Conservation (phyloP, 1,140 invertebrate species). For the Hylyphantes graminicola region DNA sequence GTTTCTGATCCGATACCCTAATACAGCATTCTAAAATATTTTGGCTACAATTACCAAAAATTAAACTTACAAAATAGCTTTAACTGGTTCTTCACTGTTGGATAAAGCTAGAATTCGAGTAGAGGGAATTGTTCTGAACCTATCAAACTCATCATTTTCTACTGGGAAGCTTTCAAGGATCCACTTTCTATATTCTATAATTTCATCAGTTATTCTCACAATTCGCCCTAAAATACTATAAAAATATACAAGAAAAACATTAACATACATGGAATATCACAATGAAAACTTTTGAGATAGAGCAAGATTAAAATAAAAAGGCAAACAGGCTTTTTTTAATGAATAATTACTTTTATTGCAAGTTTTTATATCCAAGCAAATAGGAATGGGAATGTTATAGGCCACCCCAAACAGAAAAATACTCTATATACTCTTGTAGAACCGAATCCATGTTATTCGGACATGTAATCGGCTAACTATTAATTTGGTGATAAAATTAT, state of each 20-base stretch:
- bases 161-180: conserved; percentile 66
- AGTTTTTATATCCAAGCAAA: too few species aligned
- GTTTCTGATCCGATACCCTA: too few species aligned
- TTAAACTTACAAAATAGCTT: conserved; percentile 27
- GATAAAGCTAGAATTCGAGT: not conserved
- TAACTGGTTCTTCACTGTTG: conserved; percentile 32
- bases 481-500: too few species aligned
- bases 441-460: too few species aligned
- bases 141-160: conserved; percentile 22
- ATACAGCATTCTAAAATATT: not conserved
- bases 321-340: not conserved
- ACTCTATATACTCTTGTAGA: too few species aligned
- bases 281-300: not conserved
- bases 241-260: conserved; percentile 51
- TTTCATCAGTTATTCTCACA: conserved; percentile 91
- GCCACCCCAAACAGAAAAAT: too few species aligned
- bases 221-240: conserved; percentile 84
- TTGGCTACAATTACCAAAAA: not conserved
- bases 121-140: conserved; percentile 16
- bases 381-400: too few species aligned
- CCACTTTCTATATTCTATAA: conserved; percentile 84
- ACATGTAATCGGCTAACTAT: too few species aligned
- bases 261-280: not conserved
- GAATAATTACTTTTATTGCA: too few species aligned
- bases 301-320: not conserved